phyloP scores from a whole-genome alignment of 2,797 vertebrate species.

The Denticeps clupeoides region DNA sequence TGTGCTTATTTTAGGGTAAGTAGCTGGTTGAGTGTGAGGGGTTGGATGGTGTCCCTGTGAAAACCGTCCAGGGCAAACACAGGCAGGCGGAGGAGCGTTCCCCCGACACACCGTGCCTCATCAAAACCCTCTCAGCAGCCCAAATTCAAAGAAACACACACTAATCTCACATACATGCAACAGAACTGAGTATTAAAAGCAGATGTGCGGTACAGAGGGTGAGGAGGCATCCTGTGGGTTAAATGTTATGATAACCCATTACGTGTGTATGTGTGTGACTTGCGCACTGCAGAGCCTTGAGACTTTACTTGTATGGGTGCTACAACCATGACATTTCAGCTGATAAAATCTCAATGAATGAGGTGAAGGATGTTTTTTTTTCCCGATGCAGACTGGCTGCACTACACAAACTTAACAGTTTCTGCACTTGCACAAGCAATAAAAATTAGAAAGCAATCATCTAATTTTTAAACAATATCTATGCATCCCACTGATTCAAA shows the following conservation, averaged over 20 bases:
- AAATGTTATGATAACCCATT: background rate
- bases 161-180: conserved; percentile 2
- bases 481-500: too few relatives aligned
- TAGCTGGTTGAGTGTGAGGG: background rate
- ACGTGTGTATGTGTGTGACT: background rate
- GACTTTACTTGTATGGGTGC: background rate
- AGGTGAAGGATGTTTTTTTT: too few relatives aligned
- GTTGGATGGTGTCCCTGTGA: background rate
- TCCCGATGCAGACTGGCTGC: too few relatives aligned
- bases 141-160: conserved; percentile 15
- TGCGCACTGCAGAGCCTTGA: background rate
- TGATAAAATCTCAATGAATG: too few relatives aligned
- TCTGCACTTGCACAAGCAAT: too few relatives aligned
- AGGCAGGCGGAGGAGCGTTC: conserved; percentile 14
- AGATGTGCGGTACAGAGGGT: background rate
- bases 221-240: background rate
- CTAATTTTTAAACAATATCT: too few relatives aligned
- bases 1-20: background rate
- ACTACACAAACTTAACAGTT: too few relatives aligned
- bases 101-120: conserved; percentile 17
- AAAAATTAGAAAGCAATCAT: too few relatives aligned
- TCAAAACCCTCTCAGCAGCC: conserved; percentile 18
- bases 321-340: too few relatives aligned
- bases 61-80: conserved; percentile 8
- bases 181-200: background rate